These are phyloP conservation scores for Heliothis subflexa DNA, from an alignment of 1,140 invertebrate genomes.

Conservation along the genomic window DNA sequence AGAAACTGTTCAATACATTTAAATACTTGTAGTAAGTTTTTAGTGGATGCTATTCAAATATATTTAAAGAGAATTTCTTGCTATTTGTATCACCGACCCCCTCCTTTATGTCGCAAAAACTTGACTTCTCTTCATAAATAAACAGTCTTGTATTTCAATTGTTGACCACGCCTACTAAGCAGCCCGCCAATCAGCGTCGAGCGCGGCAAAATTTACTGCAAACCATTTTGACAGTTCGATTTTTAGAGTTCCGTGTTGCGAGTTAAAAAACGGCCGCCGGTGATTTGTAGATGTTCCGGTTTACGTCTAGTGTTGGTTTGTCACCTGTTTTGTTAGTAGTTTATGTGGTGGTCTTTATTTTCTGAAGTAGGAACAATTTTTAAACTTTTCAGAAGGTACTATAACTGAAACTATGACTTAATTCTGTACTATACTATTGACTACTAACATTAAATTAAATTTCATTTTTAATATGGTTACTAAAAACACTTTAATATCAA, in stretches of 20 bases:
- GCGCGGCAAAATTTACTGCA: constrained; percentile 77
- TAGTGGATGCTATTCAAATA: constrained; percentile 36
- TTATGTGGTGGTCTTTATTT: neutral
- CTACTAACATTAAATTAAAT: no score
- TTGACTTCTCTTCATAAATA: constrained; percentile 83
- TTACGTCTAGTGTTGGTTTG: neutral
- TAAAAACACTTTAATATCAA: no score
- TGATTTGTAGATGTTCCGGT: constrained; percentile 12
- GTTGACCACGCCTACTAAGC: constrained; percentile 69
- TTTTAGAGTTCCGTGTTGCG: constrained; percentile 58
- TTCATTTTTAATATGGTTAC: no score
- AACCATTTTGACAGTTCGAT: constrained; percentile 84
- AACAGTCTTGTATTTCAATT: constrained; percentile 69
- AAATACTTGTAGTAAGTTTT: constrained; percentile 21
- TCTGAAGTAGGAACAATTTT: neutral
- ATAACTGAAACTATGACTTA: no score
- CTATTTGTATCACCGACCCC: constrained; percentile 25
- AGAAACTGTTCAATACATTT: constrained; percentile 30
- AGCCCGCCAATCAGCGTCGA: constrained; percentile 67
- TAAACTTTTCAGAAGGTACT: neutral
- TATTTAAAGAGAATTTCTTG: constrained; percentile 39
- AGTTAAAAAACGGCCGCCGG: constrained; percentile 22
- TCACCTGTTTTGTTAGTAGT: neutral
- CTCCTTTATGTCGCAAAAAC: constrained; percentile 52
- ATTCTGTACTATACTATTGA: no score